Percentiles rank a stretch among this genome's conserved stretches.
Evolutionary conservation across 2,797 vertebrate genomes (phyloP).

Genomic region (Rhinella marina): DNA sequence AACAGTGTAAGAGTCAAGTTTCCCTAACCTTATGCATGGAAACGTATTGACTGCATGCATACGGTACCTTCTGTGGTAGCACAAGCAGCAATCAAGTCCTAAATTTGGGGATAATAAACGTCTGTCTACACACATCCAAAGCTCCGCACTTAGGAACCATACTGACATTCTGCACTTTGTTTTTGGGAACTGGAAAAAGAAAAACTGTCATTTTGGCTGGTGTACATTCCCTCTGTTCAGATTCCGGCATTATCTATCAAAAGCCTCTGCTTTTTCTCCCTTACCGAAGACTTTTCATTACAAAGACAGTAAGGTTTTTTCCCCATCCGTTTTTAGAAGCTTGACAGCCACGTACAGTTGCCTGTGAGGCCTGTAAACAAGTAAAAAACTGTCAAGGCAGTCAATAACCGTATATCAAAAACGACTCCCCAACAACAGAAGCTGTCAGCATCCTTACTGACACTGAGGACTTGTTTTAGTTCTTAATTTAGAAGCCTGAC

Average conservation of each 20-base stretch:
- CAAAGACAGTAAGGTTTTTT: conserved; percentile 30
- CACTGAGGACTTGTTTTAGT: conserved; percentile 35
- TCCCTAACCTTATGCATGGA: not conserved
- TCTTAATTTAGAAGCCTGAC: conserved; percentile 43
- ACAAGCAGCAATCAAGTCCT: not conserved
- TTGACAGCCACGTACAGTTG: conserved; percentile 60
- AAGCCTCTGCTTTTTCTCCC: conserved; percentile 16
- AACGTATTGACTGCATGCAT: not conserved
- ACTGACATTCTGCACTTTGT: not conserved
- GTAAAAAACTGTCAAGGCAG: conserved; percentile 58
- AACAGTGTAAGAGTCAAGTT: not conserved
- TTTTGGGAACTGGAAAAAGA: not conserved
- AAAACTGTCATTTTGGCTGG: not conserved
- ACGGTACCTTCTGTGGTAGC: not conserved
- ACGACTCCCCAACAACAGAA: conserved; percentile 25
- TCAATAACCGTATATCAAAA: conserved; percentile 37
- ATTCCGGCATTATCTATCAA: conserved; percentile 5
- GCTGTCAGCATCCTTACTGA: conserved; percentile 27
- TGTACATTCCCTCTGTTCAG: conserved; percentile 1
- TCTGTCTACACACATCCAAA: not conserved
- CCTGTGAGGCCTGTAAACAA: conserved; percentile 54
- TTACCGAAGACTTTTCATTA: conserved; percentile 27
- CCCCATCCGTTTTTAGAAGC: conserved; percentile 54
- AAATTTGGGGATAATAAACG: not conserved
- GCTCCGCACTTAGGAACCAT: not conserved